These are phyloP conservation scores for Selenia dentaria DNA, from an alignment of 2,888 invertebrate species.

Conservation along the genomic window DNA sequence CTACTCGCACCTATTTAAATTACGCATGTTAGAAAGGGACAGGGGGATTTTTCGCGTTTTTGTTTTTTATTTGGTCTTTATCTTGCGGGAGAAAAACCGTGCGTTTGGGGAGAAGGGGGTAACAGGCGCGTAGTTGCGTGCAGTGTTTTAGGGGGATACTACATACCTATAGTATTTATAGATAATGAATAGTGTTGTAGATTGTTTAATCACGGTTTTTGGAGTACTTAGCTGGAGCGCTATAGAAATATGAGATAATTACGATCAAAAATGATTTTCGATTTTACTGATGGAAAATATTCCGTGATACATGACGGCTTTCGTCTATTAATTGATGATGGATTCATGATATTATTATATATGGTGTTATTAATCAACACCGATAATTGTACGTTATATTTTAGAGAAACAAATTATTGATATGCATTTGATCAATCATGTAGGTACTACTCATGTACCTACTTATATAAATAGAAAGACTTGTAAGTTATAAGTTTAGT, in stretches of 20 bases:
- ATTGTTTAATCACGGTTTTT: constrained; percentile 79
- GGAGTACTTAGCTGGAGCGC: constrained; percentile 66
- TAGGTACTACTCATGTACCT: too few relatives aligned
- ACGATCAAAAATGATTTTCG: constrained; percentile 71
- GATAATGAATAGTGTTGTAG: constrained; percentile 80
- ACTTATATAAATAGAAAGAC: too few relatives aligned
- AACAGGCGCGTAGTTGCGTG: constrained; percentile 71
- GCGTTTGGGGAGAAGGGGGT: constrained; percentile 62
- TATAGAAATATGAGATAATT: constrained; percentile 76
- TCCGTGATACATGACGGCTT: constrained; percentile 19
- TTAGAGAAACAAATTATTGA: too few relatives aligned
- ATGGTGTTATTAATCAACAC: constrained; percentile 30
- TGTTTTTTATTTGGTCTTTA: constrained; percentile 84
- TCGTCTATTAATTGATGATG: constrained; percentile 40
- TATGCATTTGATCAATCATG: too few relatives aligned
- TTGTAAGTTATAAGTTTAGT: too few relatives aligned
- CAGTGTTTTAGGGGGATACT: constrained; percentile 74
- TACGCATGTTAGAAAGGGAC: constrained; percentile 59
- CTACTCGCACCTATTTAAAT: constrained; percentile 58
- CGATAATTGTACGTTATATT: too few relatives aligned
- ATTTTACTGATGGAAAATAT: constrained; percentile 57
- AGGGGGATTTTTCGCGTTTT: constrained; percentile 79
- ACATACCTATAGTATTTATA: constrained; percentile 51
- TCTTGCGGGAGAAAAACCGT: constrained; percentile 80
- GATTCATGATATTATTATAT: constrained; percentile 31